phyloP scores from a whole-genome alignment of 2,888 invertebrate genomes.

The Synergus itoensis region DNA sequence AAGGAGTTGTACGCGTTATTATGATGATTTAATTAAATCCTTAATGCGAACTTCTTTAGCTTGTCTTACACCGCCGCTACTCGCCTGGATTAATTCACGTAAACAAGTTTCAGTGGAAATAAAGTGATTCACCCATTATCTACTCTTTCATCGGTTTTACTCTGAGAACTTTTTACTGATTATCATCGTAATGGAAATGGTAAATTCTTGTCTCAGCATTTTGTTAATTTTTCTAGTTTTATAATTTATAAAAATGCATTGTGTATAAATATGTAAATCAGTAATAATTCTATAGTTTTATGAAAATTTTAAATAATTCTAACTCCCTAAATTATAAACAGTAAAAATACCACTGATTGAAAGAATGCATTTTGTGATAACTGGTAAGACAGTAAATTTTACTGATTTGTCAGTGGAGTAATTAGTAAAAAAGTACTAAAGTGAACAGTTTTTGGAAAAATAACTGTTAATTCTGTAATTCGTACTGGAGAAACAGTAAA shows the following conservation, averaged over 20 bases:
- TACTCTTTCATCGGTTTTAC: not conserved
- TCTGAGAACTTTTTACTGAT: not conserved
- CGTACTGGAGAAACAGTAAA: too few relatives aligned
- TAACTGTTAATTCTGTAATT: too few relatives aligned
- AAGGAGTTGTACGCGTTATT: constrained; percentile 63
- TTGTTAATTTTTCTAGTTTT: not conserved
- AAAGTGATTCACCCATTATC: not conserved
- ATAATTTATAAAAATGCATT: not conserved
- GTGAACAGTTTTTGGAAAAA: too few relatives aligned
- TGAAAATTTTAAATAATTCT: too few relatives aligned
- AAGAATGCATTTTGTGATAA: too few relatives aligned
- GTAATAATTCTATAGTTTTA: too few relatives aligned
- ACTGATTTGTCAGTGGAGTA: too few relatives aligned
- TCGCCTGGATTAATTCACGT: not conserved
- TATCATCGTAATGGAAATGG: not conserved
- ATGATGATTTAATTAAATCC: constrained; percentile 65
- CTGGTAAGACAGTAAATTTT: too few relatives aligned
- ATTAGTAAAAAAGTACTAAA: too few relatives aligned
- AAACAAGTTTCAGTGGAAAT: not conserved
- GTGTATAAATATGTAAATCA: too few relatives aligned
- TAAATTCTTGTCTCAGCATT: not conserved
- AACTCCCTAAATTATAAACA: too few relatives aligned
- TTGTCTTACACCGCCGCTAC: constrained; percentile 14
- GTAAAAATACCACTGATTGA: too few relatives aligned
- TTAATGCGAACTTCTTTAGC: constrained; percentile 52